Base-by-base conservation (phyloP, 1,140 invertebrate genomes). In the Stegodyphus dumicola region DNA sequence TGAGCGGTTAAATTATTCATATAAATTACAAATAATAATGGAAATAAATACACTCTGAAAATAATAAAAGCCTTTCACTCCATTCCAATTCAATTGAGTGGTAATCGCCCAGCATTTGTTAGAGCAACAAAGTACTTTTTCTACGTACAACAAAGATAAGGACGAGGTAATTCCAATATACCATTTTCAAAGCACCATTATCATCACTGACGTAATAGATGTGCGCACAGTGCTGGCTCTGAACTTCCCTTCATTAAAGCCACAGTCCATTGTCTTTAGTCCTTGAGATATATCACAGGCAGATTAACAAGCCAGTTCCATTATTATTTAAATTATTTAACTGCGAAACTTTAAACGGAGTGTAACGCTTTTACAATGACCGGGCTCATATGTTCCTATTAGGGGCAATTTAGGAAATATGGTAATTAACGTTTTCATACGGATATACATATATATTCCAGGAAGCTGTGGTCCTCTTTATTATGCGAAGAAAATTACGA, bases 241-340 rank as follows among this genome's bases (percentile, higher is more conserved):
- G 13, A 79, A 70, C 65, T 70, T 79, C 77, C 66, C 70, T 79
- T 48, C 33, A 33, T 70, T 79, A 56, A 56, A 48, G 6, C 53
- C 10, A 52, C 11, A 69, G 7, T 79, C 77, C 48, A 66, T 77
- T 77, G 76, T 77, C 60, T 67, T 52, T 10, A n/a, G 53, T 64
- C 74, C 74, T 64, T 64, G 17, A 70, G 77, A 79, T 79, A 60
- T 56, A 79, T 79, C 77, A 79, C 51, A 60, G 66, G 48, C 48
- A 70, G 66, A 79, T 79, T 79, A 79, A 70, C 65, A 70, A 79
- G 77, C 77, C 13, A 1, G 18, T 33, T 52, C 77, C 77, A 54
- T 79, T 79, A 79, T 79, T 79, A 79, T 79, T 79, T 79, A 79
- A 79, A 79, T 79, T 79, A 79, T 79, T 79, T 79, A 79, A 79